A percentile compares a stretch with the other conserved stretches of the same genome.
These are phyloP conservation scores for Simalia tracyae DNA, from an alignment of 2,797 vertebrate genomes.

Conservation along the genomic window DNA sequence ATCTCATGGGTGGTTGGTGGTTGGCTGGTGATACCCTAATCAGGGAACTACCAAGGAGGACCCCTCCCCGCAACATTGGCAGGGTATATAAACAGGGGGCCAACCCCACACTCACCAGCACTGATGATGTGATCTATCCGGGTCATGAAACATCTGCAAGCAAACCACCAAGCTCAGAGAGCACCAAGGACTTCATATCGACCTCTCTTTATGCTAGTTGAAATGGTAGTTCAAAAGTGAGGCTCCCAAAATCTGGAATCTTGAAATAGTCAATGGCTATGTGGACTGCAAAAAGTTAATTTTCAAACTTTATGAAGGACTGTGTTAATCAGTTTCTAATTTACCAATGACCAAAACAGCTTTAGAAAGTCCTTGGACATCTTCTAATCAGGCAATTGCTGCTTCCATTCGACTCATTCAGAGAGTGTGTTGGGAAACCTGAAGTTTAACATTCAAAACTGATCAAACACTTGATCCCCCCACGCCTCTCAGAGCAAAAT, in stretches of 20 bases:
- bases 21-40: too few relatives aligned
- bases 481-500: neutral
- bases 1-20: too few relatives aligned
- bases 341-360: conserved; percentile 3
- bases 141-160: too few relatives aligned
- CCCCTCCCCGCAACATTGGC: too few relatives aligned
- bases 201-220: neutral
- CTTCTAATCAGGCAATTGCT: conserved; percentile 37
- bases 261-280: accelerated
- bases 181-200: too few relatives aligned
- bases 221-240: neutral
- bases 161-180: too few relatives aligned
- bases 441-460: neutral
- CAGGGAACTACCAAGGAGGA: too few relatives aligned
- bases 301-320: conserved; percentile 58
- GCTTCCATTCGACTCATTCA: conserved; percentile 5
- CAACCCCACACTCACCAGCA: too few relatives aligned
- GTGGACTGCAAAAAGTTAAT: neutral
- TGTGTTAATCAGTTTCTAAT: conserved; percentile 41
- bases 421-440: neutral
- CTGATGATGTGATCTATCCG: too few relatives aligned
- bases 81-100: too few relatives aligned
- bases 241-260: neutral
- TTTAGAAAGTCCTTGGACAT: conserved; percentile 50
- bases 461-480: conserved; percentile 43